These are phyloP conservation scores for Scaptomyza polygonia DNA, from an alignment of 2,888 invertebrate species.

Conservation along the genomic window DNA sequence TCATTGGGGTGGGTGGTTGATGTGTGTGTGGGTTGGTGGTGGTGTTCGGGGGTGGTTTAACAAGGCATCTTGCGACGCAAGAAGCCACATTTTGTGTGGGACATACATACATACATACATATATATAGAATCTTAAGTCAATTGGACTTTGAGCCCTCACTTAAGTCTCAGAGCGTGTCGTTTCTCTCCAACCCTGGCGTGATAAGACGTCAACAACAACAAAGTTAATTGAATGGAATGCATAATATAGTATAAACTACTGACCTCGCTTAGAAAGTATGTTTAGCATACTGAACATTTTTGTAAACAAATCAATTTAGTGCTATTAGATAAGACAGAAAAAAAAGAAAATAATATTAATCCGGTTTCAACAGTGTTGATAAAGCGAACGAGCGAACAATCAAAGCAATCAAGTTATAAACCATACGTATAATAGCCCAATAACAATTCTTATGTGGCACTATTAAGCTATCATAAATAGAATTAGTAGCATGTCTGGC, in stretches of 20 bases:
- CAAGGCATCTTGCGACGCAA: too few species aligned
- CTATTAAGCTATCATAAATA: conserved; percentile 24
- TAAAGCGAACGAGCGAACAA: conserved; percentile 30
- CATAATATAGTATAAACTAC: conserved; percentile 1
- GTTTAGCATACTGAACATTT: too few species aligned
- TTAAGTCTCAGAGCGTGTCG: conserved; percentile 16
- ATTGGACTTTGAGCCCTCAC: conserved; percentile 46
- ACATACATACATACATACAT: neutral
- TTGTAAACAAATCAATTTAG: too few species aligned
- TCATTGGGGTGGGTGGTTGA: neutral
- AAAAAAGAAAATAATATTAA: conserved; percentile 3
- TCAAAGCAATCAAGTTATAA: conserved; percentile 35
- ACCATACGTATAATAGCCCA: conserved; percentile 3
- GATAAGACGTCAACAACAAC: conserved; percentile 33
- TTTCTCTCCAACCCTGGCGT: conserved; percentile 9
- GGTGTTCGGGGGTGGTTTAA: neutral
- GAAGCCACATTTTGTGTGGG: conserved; percentile 15
- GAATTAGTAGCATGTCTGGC: neutral
- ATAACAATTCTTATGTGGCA: conserved; percentile 7
- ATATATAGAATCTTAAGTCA: conserved; percentile 26
- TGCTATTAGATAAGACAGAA: too few species aligned
- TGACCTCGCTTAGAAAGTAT: neutral
- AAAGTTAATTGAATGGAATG: conserved; percentile 23
- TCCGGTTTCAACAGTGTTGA: conserved; percentile 37
- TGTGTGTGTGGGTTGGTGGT: neutral